Conservation (phyloP, 2,888 invertebrate species). For the Drosophila yooni region DNA sequence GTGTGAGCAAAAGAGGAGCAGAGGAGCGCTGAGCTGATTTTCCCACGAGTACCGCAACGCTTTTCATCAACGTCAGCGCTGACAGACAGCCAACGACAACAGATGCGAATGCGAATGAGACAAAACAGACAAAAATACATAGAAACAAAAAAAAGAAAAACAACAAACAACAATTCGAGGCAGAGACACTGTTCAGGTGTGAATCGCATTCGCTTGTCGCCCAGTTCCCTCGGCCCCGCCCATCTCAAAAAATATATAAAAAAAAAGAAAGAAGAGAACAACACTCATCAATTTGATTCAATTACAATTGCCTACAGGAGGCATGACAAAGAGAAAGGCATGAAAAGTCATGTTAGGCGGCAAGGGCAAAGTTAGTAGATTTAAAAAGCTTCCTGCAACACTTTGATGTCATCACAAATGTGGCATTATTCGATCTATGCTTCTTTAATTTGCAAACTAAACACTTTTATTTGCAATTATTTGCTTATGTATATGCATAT, state of each 20-base stretch:
- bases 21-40: conserved; percentile 43
- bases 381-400: not conserved
- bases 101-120: conserved; percentile 48
- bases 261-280: not conserved
- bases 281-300: conserved; percentile 52
- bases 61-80: conserved; percentile 66
- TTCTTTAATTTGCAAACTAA: not conserved
- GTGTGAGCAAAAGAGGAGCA: not conserved
- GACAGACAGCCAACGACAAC: conserved; percentile 60
- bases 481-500: not conserved
- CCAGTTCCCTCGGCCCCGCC: conserved; percentile 25
- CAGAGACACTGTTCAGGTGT: conserved; percentile 46
- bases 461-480: not conserved
- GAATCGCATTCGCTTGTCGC: conserved; percentile 40
- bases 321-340: conserved; percentile 42
- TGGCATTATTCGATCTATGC: not conserved
- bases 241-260: not conserved
- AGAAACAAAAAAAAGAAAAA: not conserved
- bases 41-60: conserved; percentile 64
- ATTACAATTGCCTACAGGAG: conserved; percentile 37
- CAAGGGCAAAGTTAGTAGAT: conserved; percentile 15
- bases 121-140: conserved; percentile 41
- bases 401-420: not conserved
- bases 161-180: conserved; percentile 14
- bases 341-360: conserved; percentile 31